Percentiles rank a stretch among this genome's conserved stretches.
Conservation (phyloP, 2,888 invertebrate species). For the Trissolcus japonicus region DNA sequence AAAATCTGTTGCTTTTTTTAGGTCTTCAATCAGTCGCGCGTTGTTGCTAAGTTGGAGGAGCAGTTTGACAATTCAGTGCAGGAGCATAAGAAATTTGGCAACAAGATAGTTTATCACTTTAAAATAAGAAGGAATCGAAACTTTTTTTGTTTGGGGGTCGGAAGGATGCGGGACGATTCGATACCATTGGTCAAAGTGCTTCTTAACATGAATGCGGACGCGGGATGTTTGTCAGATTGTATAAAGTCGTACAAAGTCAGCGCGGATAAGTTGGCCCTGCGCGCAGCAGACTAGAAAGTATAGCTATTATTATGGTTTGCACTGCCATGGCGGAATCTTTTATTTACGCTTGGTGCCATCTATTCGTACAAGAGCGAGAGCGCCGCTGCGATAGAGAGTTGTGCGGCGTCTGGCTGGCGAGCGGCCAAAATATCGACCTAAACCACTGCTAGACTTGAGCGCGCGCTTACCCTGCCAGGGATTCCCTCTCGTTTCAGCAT, state of each 20-base stretch:
- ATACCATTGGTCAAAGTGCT: conserved; percentile 25
- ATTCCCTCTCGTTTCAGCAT: conserved; percentile 42
- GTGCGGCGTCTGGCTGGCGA: conserved; percentile 64
- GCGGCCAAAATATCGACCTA: conserved; percentile 65
- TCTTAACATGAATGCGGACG: conserved; percentile 8
- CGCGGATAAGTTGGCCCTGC: conserved; percentile 33
- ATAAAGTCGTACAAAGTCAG: conserved; percentile 22
- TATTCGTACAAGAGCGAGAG: conserved; percentile 57
- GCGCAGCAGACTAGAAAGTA: conserved; percentile 39
- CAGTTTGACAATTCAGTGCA: too few relatives aligned
- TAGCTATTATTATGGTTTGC: conserved; percentile 51
- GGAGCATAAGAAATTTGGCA: too few relatives aligned
- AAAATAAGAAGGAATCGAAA: too few relatives aligned
- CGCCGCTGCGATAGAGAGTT: conserved; percentile 43
- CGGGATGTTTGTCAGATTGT: conserved; percentile 32
- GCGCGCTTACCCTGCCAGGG: conserved; percentile 45
- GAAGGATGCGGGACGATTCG: conserved; percentile 7
- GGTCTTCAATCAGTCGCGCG: too few relatives aligned
- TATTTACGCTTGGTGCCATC: conserved; percentile 58
- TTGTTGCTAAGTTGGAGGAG: too few relatives aligned
- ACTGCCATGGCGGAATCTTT: conserved; percentile 45
- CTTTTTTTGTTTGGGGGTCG: neutral
- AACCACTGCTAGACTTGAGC: conserved; percentile 57
- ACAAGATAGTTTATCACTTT: too few relatives aligned
- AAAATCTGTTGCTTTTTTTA: too few relatives aligned